Evolutionary conservation across 2,113 vertebrate genomes (phyloP).

Genomic region (Orcinus orca): DNA sequence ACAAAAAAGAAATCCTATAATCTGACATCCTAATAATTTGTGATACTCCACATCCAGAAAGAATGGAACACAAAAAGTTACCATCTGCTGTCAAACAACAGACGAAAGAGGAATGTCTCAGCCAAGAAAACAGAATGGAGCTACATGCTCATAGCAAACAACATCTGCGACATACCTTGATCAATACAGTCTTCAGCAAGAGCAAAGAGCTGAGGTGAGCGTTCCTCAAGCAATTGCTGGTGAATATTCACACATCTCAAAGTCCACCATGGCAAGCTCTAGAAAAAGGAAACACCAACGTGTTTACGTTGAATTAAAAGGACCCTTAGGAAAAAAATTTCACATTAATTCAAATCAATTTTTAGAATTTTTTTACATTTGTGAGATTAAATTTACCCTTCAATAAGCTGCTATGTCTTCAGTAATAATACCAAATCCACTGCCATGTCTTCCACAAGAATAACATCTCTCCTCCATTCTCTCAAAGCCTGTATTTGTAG

Average conservation of each 20-base stretch:
- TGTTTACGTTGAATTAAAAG: background rate
- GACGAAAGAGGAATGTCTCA: background rate
- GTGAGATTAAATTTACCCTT: background rate
- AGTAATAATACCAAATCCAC: background rate
- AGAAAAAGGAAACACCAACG: background rate
- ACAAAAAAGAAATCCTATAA: background rate
- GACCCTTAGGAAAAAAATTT: background rate
- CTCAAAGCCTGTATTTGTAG: background rate
- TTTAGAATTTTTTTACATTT: background rate
- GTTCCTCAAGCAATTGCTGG: conserved; percentile 94
- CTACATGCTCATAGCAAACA: background rate
- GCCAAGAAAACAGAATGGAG: background rate
- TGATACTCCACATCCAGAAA: background rate
- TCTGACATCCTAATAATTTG: background rate
- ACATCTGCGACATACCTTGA: conserved; percentile 83
- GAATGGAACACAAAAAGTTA: background rate
- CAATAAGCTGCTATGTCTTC: background rate
- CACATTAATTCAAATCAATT: background rate
- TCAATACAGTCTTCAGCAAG: conserved; percentile 86
- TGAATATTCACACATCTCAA: conserved; percentile 91
- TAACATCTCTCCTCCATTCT: background rate
- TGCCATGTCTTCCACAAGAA: background rate
- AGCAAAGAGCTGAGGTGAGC: conserved; percentile 88
- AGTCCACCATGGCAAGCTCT: conserved; percentile 96
- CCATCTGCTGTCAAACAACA: background rate